phyloP scores from a whole-genome alignment of 2,113 vertebrate genomes.

The Anoura caudifer region DNA sequence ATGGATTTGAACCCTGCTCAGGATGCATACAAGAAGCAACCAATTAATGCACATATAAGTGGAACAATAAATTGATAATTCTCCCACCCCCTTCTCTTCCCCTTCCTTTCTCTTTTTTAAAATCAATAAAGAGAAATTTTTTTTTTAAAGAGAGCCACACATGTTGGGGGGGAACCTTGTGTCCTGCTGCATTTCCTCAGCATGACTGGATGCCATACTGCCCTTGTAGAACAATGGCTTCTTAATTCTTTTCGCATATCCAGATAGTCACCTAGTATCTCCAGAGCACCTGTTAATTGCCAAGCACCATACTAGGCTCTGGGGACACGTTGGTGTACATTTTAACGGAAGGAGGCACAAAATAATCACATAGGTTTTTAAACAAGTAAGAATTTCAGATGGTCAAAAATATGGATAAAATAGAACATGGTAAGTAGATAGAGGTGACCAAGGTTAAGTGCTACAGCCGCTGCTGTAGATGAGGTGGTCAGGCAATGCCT shows the following conservation, averaged over 20 bases:
- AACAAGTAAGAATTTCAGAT: background rate
- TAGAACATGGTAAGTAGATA: background rate
- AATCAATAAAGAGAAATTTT: background rate
- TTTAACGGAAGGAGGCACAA: background rate
- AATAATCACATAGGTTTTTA: background rate
- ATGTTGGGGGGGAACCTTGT: background rate
- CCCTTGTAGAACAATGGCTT: background rate
- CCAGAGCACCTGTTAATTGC: background rate
- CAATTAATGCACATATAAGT: no score
- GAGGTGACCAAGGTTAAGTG: background rate
- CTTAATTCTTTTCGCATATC: background rate
- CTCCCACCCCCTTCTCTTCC: no score
- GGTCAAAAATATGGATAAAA: background rate
- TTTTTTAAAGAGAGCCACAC: background rate
- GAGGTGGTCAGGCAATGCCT: background rate
- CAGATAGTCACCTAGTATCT: background rate
- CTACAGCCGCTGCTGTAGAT: background rate
- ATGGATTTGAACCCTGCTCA: no score
- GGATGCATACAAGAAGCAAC: no score
- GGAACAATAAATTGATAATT: no score
- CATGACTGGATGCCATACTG: background rate
- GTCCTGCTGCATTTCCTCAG: background rate
- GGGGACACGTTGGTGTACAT: background rate
- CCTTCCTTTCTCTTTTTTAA: no score
- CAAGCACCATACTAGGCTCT: background rate